Evolutionary conservation across 35 echinoderm and acorn worm genomes (phyloP).

Genomic region (Chiridota heheva): DNA sequence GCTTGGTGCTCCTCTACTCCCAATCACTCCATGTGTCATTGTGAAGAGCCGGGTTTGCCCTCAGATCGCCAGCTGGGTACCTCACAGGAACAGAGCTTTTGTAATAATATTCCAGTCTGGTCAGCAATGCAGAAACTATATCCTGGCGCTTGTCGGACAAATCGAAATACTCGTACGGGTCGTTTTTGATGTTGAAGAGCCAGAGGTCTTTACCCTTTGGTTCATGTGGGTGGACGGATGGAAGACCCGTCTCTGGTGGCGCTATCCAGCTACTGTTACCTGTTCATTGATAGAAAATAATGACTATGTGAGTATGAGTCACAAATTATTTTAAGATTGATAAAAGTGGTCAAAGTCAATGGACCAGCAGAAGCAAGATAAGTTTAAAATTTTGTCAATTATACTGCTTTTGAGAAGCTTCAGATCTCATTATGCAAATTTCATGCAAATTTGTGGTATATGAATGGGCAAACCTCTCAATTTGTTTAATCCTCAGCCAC

Average conservation of each 20-base stretch:
- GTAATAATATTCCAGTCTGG: slow-evolving; percentile 50
- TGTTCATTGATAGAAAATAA: no score
- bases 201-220: slow-evolving; percentile 54
- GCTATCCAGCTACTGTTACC: slow-evolving; percentile 90
- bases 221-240: slow-evolving; percentile 48
- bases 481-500: no score
- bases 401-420: no score
- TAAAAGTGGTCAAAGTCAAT: no score
- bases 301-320: no score
- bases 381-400: no score
- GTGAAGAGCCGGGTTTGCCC: slow-evolving; percentile 67
- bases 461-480: no score
- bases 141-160: slow-evolving; percentile 54
- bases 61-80: slow-evolving; percentile 62
- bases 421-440: no score
- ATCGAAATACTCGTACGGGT: slow-evolving; percentile 72
- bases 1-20: slow-evolving; percentile 16
- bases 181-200: slow-evolving; percentile 84
- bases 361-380: no score
- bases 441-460: no score
- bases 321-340: no score
- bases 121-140: slow-evolving; percentile 43
- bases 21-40: slow-evolving; percentile 72
- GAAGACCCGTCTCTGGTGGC: slow-evolving; percentile 68
- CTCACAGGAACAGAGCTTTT: slow-evolving; percentile 47